These are phyloP conservation scores for Odontomyia ornata DNA, from an alignment of 2,888 invertebrate genomes.

Conservation along the genomic window DNA sequence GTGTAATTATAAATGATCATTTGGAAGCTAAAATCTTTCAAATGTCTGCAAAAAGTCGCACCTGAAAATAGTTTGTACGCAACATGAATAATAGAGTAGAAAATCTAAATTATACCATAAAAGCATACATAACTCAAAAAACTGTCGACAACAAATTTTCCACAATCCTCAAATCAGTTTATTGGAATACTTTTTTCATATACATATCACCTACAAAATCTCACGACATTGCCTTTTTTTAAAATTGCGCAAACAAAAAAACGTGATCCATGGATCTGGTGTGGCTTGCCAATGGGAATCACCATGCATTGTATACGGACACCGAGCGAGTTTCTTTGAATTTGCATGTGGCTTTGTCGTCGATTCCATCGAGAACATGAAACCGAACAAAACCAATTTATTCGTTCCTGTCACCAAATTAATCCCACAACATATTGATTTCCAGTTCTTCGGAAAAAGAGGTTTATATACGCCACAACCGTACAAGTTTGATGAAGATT, in stretches of 20 bases:
- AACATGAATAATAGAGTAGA: neutral
- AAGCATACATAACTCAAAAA: conserved; percentile 22
- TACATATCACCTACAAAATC: conserved; percentile 29
- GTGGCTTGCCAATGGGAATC: no score
- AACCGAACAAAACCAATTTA: conserved; percentile 5
- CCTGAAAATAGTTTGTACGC: neutral
- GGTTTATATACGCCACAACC: neutral
- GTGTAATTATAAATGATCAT: neutral
- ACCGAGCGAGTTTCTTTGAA: neutral
- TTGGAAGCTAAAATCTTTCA: neutral
- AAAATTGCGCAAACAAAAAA: neutral
- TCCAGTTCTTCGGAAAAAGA: neutral
- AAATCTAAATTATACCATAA: neutral
- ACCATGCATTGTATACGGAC: no score
- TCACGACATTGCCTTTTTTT: neutral
- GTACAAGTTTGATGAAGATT: neutral
- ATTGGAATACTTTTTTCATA: conserved; percentile 1
- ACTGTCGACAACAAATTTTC: neutral
- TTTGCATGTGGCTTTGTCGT: neutral
- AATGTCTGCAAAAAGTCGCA: neutral
- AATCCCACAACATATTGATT: neutral
- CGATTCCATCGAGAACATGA: neutral
- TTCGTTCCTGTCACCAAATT: conserved; percentile 14
- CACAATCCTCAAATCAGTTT: conserved; percentile 20
- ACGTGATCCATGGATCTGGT: no score